Base-by-base conservation (phyloP, 2,113 vertebrate species). In the Maccullochella peelii region DNA sequence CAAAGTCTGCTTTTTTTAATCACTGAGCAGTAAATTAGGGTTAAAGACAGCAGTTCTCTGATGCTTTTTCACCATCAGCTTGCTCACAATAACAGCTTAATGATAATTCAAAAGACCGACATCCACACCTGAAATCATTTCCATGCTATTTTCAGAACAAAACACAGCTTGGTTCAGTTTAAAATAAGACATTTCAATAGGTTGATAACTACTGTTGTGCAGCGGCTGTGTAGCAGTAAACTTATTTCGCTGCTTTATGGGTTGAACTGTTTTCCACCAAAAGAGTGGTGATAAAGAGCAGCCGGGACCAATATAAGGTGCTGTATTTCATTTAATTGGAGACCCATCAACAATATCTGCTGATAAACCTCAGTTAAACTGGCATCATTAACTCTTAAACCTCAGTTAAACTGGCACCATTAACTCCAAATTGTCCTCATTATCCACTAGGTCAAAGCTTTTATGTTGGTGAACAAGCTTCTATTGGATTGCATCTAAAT, bases 361-460 rank as follows among this genome's bases (percentile, higher is more conserved):
- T 79, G 77, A 85, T 86, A 83, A 85, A 68, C 55, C 33, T 69
- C 55, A 36, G 80, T 66, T 82, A 88, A 89, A 87, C 50, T 83
- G 74, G 49, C 86, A 49, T 74, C 83, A 86, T 89, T 89, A 85
- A 68, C 62, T 74, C 44, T 27, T 44, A 83, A 85, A 68, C 55
- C 33, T 69, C 55, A 36, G 80, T 66, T 82, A 88, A 89, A 87
- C 50, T 83, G 74, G 49, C 86, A 49, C 72, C 83, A 86, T 89
- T 89, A 85, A 68, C 62, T 74, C 44, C n/a, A 44, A 77, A 86
- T 68, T 86, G 82, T 84, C 70, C 63, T 83, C 79, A 81, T 94
- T 92, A 91, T 80, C 72, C 62, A 66, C 77, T 66, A 83, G 81
- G 89, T 91, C 82, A 84, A 86, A 88, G 82, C 86, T 88, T 90